Conservation (phyloP, 2,797 vertebrate genomes). For the Alauda arvensis region DNA sequence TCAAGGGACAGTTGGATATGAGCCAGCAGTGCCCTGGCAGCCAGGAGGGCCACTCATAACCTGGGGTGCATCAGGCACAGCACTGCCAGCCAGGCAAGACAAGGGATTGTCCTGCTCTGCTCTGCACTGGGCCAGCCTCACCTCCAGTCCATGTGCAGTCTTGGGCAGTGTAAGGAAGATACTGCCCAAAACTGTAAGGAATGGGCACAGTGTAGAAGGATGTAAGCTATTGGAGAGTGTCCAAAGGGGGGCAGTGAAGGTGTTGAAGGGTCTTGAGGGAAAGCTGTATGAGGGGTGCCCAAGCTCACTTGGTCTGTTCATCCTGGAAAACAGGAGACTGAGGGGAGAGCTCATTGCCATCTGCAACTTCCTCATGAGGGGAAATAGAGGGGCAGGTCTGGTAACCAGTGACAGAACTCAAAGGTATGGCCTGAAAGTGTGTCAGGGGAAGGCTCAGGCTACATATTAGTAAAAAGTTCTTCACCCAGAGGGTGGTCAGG, state of each 20-base stretch:
- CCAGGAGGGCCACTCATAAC: fast-evolving
- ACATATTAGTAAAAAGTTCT: fast-evolving
- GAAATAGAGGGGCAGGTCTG: background rate
- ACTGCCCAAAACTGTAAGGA: background rate
- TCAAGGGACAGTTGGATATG: fast-evolving
- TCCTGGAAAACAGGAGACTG: background rate
- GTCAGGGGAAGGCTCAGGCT: background rate
- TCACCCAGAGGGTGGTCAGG: background rate
- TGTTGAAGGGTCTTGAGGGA: background rate
- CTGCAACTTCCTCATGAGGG: fast-evolving
- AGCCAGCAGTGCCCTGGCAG: background rate
- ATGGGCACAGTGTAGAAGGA: background rate
- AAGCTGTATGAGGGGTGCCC: background rate
- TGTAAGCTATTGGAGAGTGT: background rate
- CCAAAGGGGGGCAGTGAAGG: fast-evolving
- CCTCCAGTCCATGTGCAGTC: background rate
- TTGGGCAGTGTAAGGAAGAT: background rate
- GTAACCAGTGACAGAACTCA: background rate
- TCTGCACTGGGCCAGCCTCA: background rate
- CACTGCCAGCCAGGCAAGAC: fast-evolving
- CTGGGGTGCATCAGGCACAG: background rate
- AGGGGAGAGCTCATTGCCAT: background rate
- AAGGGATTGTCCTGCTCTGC: background rate
- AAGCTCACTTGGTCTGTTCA: background rate
- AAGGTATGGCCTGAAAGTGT: background rate